These are phyloP conservation scores for Catocala sponsa DNA, from an alignment of 2,888 invertebrate species.

Conservation along the genomic window DNA sequence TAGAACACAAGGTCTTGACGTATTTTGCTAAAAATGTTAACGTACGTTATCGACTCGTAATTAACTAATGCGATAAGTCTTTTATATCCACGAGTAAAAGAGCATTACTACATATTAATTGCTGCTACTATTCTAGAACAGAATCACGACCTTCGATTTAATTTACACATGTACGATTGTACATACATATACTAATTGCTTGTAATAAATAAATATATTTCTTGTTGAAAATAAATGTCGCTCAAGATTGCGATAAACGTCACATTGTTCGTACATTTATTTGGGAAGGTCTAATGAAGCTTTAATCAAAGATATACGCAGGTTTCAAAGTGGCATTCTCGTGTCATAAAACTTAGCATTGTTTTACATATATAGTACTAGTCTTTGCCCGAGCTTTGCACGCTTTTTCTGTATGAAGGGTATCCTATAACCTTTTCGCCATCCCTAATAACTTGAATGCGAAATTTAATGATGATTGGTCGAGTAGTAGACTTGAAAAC, in stretches of 20 bases:
- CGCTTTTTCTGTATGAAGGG: no score
- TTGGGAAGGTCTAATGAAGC: slow-evolving; percentile 50
- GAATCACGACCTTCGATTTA: slow-evolving; percentile 29
- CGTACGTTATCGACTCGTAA: slow-evolving; percentile 30
- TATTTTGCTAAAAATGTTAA: slow-evolving; percentile 51
- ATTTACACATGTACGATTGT: slow-evolving; percentile 25
- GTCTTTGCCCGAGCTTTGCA: no score
- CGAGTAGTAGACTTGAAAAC: no score
- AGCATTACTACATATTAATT: no score
- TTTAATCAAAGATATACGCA: slow-evolving; percentile 33
- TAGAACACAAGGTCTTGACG: slow-evolving; percentile 70
- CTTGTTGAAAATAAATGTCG: slow-evolving; percentile 32
- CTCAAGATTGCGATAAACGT: slow-evolving; percentile 36
- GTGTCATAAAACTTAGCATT: not conserved
- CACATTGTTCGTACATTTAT: slow-evolving; percentile 42
- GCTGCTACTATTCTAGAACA: no score
- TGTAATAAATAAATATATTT: slow-evolving; percentile 23
- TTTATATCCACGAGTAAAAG: slow-evolving; percentile 15
- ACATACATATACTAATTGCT: slow-evolving; percentile 30
- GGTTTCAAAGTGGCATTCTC: slow-evolving; percentile 36
- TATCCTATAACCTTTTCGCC: no score
- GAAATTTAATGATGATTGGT: no score
- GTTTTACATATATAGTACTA: no score
- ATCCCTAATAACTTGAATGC: no score
- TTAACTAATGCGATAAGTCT: slow-evolving; percentile 30